Base-by-base conservation (phyloP, 1,140 invertebrate species). In the Drosophila albomicans region DNA sequence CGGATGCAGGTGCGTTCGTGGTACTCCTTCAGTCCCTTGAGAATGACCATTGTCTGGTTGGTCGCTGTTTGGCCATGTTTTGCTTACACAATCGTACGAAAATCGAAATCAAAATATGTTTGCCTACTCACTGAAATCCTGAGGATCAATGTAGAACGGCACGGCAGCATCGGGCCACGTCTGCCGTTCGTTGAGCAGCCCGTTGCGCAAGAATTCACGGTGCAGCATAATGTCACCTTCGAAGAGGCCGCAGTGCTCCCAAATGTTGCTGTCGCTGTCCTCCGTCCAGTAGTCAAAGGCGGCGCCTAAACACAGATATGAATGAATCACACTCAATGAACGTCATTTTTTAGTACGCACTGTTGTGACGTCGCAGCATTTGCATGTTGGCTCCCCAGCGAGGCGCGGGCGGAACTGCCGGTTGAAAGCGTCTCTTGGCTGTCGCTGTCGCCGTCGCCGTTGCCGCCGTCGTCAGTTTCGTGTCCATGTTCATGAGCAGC, bases 1-100 rank as follows among this genome's bases (percentile, higher is more conserved):
- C 94, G 94, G 10, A 97, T 93, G 84, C 96, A 97, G 2, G 96
- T 97, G 58, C 95, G 93, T 6, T 94, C 94, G 72, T 96, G 95
- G 81, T 95, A 96, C 72, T 96, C 95, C 20, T 94, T 93, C 74
- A 96, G 96, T 0, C 95, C 95, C 13, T 93, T 93, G 79, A 94
- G 92, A 62, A 96, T 96, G 30, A 94, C 82, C 64, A 94, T 93
- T 1, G 93, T 92, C 66, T 95, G 92, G 2, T 93, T 93, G 65
- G 61, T n/a, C 10, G 49, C 84, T 88, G 25, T 52, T 5, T 43
- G 41, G 25, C 54, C 54, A 51, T 20, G 38, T 41, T 51, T 66
- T 11, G 15, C 59, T 62, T 13, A 69, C 38, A 51, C 38, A 58
- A 75, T 63, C 41, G 15, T 63, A 10, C 30, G 62, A 52, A 46